Base-by-base conservation (phyloP, 2,888 invertebrate genomes). In the Sinohyriopsis cumingii region DNA sequence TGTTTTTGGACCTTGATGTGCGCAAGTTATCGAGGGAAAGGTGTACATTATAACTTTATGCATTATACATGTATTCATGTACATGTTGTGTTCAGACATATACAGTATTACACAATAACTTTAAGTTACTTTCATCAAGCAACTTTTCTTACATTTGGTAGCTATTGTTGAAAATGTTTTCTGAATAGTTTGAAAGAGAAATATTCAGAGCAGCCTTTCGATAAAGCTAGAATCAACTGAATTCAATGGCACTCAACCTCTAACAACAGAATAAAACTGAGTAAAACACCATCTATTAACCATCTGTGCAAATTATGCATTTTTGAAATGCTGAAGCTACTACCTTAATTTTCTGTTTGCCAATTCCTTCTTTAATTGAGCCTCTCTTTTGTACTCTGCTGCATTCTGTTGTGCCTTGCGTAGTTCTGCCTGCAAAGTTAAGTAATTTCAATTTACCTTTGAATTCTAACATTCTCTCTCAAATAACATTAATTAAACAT, bases 331-430 rank as follows among this genome's bases (percentile, higher is more conserved):
- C 12, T 3, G 45, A 45, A 45, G 45, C 45, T 45, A 15, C 68
- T 77, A 87, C 86, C 85, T 87, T 67, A 76, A 78, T 83, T 89
- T 89, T 63, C 89, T 80, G 45, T 88, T 87, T 53, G 88, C 86
- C 67, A 87, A 81, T 68, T 88, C 86, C 72, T 87, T 83, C 68
- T 85, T 86, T 12, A 88, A 68, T 75, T 88, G 85, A 3, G 88
- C 87, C n/a, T 88, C 88, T 73, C 87, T 80, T 54, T 88, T 76
- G 64, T 82, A 77, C 69, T 89, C 89, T 33, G 86, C 84, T 57
- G 89, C 87, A 66, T 76, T 66, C 28, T 86, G 83, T 68, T 89
- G 88, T 54, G 86, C 84, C 73, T 87, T 88, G 60, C 90, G 77
- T 53, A 90, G 67, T 54, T 88, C 87, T 20, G 86, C 81, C 89